Conservation (phyloP, 2,888 invertebrate genomes). For the Labia minor region DNA sequence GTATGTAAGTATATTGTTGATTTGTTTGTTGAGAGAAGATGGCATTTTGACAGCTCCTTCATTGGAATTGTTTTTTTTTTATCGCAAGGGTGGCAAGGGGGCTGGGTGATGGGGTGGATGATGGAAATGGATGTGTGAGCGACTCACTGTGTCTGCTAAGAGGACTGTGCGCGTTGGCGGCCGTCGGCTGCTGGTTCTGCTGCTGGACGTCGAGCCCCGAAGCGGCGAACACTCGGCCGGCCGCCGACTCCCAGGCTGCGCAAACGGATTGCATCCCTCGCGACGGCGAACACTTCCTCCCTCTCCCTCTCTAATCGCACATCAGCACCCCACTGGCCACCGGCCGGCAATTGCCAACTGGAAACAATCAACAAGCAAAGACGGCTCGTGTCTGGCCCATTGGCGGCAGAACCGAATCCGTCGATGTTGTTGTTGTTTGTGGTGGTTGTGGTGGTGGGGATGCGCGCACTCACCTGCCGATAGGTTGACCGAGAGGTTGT, state of each 20-base stretch:
- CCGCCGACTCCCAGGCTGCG: slow-evolving; percentile 23
- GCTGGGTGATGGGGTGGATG: too few species aligned
- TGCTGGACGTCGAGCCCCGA: not conserved
- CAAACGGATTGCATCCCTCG: slow-evolving; percentile 27
- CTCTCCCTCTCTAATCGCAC: slow-evolving; percentile 4
- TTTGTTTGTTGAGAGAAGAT: too few species aligned
- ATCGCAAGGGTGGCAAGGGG: too few species aligned
- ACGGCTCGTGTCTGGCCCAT: slow-evolving; percentile 21
- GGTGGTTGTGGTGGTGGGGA: slow-evolving; percentile 14
- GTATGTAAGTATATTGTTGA: too few species aligned
- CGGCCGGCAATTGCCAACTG: not conserved
- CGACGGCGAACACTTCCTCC: slow-evolving; percentile 24
- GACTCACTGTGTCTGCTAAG: slow-evolving; percentile 1
- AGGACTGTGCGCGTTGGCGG: not conserved
- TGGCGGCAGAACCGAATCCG: slow-evolving; percentile 24
- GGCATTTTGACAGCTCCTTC: too few species aligned
- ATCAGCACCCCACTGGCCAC: not conserved
- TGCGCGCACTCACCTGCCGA: slow-evolving; percentile 28
- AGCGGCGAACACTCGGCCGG: not conserved
- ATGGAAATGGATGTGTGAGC: not conserved
- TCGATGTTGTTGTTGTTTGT: not conserved
- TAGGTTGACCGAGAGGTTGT: slow-evolving; percentile 31
- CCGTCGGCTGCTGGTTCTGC: not conserved
- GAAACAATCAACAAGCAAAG: not conserved
- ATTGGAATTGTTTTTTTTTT: too few species aligned